phyloP scores from a whole-genome alignment of 2,113 vertebrate species.

The Calyptomena viridis region DNA sequence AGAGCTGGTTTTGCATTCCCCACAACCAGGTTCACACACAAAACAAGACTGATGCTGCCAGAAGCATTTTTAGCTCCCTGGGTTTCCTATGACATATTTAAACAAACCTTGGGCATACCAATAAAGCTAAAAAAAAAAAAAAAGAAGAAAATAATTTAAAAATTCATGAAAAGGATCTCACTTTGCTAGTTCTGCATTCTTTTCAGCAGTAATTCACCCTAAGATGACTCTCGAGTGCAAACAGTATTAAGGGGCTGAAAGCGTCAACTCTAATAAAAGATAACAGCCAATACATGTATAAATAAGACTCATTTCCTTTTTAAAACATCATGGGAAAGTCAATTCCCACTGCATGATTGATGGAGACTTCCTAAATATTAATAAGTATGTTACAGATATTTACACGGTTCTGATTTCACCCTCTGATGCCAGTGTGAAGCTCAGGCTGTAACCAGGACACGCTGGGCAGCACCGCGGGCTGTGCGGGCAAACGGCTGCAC shows the following conservation, averaged over 20 bases:
- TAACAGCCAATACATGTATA: slow-evolving; percentile 53
- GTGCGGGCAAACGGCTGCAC: background rate
- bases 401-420: slow-evolving; percentile 61
- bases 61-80: slow-evolving; percentile 14
- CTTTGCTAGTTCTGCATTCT: background rate
- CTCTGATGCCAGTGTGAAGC: background rate
- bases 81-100: background rate
- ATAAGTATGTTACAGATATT: slow-evolving; percentile 77
- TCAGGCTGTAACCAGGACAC: background rate
- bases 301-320: slow-evolving; percentile 61
- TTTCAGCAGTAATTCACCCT: slow-evolving; percentile 10
- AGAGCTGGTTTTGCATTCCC: background rate
- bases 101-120: slow-evolving; percentile 22
- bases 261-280: slow-evolving; percentile 44
- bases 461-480: background rate
- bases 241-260: slow-evolving; percentile 18
- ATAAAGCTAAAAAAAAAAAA: slow-evolving; percentile 50
- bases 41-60: background rate
- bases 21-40: background rate
- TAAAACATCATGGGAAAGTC: slow-evolving; percentile 44
- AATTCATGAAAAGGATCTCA: background rate
- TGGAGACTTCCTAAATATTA: slow-evolving; percentile 64
- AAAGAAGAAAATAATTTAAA: background rate
- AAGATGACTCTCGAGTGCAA: background rate
- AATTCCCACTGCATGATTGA: slow-evolving; percentile 33